phyloP scores from a whole-genome alignment of 2,113 vertebrate species.

The Onychostruthus taczanowskii region DNA sequence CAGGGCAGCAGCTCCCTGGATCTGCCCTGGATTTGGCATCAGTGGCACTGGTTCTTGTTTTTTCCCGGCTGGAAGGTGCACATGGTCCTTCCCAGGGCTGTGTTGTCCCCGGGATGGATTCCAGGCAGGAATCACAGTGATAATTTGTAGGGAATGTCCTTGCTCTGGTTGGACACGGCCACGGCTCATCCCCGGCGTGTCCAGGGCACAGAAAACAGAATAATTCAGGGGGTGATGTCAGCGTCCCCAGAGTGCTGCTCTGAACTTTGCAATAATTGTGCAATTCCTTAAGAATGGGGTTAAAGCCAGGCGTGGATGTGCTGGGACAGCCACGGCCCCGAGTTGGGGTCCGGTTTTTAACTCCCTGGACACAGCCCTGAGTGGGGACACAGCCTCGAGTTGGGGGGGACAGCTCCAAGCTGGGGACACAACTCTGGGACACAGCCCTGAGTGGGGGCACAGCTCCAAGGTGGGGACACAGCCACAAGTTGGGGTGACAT shows the following conservation, averaged over 20 bases:
- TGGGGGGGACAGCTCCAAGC: fast-evolving
- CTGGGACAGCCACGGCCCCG: neutral
- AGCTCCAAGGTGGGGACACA: too few relatives aligned
- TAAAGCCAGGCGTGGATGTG: fast-evolving
- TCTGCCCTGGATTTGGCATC: neutral
- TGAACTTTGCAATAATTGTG: neutral
- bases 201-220: neutral
- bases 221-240: neutral
- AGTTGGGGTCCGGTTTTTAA: too few relatives aligned
- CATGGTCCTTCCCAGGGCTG: neutral
- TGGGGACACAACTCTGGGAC: neutral
- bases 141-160: neutral
- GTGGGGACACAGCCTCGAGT: fast-evolving
- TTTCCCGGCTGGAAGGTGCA: neutral
- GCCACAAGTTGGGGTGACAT: too few relatives aligned
- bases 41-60: fast-evolving
- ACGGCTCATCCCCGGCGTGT: fast-evolving
- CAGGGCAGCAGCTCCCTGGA: neutral
- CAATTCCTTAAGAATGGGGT: neutral
- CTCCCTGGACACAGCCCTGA: too few relatives aligned
- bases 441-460: neutral
- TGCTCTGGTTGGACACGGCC: fast-evolving
- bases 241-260: neutral
- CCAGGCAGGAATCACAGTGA: neutral
- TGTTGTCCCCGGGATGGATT: fast-evolving